Percentiles rank a stretch among this genome's conserved stretches.
Evolutionary conservation across 1,140 invertebrate genomes (phyloP).

Genomic region (Capitella teleta): DNA sequence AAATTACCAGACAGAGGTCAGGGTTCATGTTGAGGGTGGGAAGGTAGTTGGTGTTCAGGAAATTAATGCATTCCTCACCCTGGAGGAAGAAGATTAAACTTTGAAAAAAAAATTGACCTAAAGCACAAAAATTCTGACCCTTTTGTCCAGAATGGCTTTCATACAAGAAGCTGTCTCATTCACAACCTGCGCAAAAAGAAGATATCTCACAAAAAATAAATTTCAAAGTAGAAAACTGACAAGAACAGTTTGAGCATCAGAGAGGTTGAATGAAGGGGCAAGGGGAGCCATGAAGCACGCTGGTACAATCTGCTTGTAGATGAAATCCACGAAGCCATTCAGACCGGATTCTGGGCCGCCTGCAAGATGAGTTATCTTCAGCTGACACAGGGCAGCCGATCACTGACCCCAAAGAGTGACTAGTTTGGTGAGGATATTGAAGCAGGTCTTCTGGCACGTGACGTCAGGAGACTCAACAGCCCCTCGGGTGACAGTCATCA

Average conservation of each 20-base stretch:
- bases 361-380: too few species aligned
- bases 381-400: too few species aligned
- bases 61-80: background rate
- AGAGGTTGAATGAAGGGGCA: slow-evolving; percentile 48
- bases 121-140: background rate
- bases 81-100: background rate
- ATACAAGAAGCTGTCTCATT: slow-evolving; percentile 1
- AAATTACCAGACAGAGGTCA: background rate
- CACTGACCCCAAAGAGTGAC: slow-evolving; percentile 47
- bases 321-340: slow-evolving; percentile 44
- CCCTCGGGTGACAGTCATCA: slow-evolving; percentile 47
- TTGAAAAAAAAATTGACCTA: background rate
- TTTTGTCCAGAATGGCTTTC: background rate
- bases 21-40: background rate
- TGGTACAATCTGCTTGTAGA: slow-evolving; percentile 48
- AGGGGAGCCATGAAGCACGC: slow-evolving; percentile 50
- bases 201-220: background rate
- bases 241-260: slow-evolving; percentile 47
- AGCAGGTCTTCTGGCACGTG: slow-evolving; percentile 49
- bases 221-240: slow-evolving; percentile 16
- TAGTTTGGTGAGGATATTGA: slow-evolving; percentile 46
- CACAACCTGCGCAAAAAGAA: background rate
- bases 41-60: background rate
- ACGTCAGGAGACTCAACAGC: slow-evolving; percentile 49
- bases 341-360: slow-evolving; percentile 11